These are phyloP conservation scores for Liasis olivaceus DNA, from an alignment of 2,797 vertebrate species.

Conservation along the genomic window DNA sequence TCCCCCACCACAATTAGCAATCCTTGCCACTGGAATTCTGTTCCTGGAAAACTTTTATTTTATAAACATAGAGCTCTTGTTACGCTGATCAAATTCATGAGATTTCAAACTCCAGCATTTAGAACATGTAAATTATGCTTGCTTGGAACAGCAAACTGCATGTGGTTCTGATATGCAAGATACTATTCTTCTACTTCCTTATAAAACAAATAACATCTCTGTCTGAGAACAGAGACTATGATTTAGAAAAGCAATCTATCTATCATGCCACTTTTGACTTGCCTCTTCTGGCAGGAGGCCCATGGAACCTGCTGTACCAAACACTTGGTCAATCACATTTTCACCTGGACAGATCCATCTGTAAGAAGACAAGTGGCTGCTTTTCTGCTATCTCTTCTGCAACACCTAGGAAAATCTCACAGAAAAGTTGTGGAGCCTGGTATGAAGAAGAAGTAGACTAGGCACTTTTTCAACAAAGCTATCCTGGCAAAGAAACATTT, in stretches of 20 bases:
- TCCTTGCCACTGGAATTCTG: background rate
- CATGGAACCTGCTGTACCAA: background rate
- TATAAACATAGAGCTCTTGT: background rate
- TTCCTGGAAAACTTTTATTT: background rate
- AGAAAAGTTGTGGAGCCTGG: background rate
- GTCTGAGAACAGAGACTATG: background rate
- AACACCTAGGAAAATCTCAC: background rate
- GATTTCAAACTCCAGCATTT: background rate
- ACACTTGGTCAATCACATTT: background rate
- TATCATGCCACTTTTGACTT: background rate
- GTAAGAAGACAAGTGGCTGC: background rate
- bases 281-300: background rate
- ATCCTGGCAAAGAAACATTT: background rate
- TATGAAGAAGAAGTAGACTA: background rate
- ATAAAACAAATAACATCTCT: background rate
- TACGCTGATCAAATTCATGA: background rate
- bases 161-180: too few species aligned
- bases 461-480: background rate
- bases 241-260: background rate
- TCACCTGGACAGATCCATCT: background rate
- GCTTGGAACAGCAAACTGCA: background rate
- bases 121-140: background rate
- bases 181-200: background rate
- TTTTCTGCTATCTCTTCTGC: background rate
- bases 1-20: background rate